These are phyloP conservation scores for Homarus americanus DNA, from an alignment of 1,140 invertebrate genomes.

Conservation along the genomic window DNA sequence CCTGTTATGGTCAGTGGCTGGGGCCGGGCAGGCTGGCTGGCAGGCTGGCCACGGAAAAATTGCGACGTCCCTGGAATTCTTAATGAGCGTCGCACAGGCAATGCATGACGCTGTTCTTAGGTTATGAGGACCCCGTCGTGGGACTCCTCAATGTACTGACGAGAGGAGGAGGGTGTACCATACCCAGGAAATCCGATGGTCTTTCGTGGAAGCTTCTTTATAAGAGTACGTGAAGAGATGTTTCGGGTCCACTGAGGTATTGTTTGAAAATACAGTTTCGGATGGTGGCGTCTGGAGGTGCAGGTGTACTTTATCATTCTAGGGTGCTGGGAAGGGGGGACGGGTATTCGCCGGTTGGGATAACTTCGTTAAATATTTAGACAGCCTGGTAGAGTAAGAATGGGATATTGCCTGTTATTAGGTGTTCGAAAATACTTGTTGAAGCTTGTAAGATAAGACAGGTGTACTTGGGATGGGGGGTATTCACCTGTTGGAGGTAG, in stretches of 20 bases:
- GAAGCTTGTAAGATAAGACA: too few relatives aligned
- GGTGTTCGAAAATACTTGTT: too few relatives aligned
- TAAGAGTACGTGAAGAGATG: not conserved
- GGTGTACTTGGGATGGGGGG: too few relatives aligned
- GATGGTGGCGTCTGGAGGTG: not conserved
- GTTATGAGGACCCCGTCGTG: not conserved
- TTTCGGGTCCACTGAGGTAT: not conserved
- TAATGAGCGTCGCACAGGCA: slow-evolving; percentile 4
- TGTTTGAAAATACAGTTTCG: not conserved
- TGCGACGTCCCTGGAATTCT: slow-evolving; percentile 4
- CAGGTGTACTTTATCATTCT: not conserved
- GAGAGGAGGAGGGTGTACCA: not conserved
- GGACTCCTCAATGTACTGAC: not conserved
- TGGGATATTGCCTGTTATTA: too few relatives aligned
- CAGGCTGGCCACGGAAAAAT: not conserved
- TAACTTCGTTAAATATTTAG: too few relatives aligned
- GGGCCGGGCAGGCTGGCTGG: not conserved
- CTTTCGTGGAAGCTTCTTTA: not conserved
- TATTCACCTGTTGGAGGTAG: not conserved
- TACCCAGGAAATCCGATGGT: not conserved
- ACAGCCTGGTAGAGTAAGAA: too few relatives aligned
- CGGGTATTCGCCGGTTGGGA: too few relatives aligned
- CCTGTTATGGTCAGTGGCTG: slow-evolving; percentile 16
- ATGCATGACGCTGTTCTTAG: not conserved
- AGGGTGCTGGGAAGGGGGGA: not conserved